Percentiles rank a stretch among this genome's conserved stretches.
Evolutionary conservation across 2,888 invertebrate genomes (phyloP).

Genomic region (Leptinotarsa haldemani): DNA sequence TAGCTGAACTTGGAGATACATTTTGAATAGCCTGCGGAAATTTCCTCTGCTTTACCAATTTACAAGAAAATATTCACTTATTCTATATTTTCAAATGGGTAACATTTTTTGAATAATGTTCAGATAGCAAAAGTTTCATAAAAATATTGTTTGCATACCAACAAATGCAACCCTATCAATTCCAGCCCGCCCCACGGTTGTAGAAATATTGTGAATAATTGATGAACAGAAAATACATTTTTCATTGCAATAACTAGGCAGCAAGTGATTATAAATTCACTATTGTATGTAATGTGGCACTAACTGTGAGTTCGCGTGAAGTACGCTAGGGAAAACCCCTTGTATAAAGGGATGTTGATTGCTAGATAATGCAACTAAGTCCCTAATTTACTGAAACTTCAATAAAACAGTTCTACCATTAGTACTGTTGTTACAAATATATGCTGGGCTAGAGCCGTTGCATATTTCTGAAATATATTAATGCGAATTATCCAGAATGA

Average conservation of each 20-base stretch:
- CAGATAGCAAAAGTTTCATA: background rate
- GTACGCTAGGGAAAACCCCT: background rate
- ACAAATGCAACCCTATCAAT: slow-evolving; percentile 1
- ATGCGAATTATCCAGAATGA: no score
- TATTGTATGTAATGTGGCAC: slow-evolving; percentile 26
- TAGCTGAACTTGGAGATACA: no score
- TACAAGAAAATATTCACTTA: no score
- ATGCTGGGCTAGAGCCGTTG: background rate
- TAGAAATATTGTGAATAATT: slow-evolving; percentile 7
- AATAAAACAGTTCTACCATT: background rate
- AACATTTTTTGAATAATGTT: background rate
- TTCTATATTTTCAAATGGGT: no score
- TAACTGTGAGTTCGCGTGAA: slow-evolving; percentile 37
- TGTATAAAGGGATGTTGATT: slow-evolving; percentile 8
- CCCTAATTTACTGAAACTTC: background rate
- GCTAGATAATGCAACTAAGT: background rate
- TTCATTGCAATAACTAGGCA: slow-evolving; percentile 20
- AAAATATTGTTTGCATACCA: background rate
- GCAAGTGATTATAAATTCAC: slow-evolving; percentile 35
- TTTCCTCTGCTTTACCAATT: no score
- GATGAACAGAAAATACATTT: slow-evolving; percentile 24
- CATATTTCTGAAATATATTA: no score
- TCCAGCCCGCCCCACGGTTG: background rate
- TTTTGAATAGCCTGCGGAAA: no score
- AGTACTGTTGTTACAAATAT: background rate